Base-by-base conservation (phyloP, 2,888 invertebrate genomes). In the Macrosiphum euphorbiae region DNA sequence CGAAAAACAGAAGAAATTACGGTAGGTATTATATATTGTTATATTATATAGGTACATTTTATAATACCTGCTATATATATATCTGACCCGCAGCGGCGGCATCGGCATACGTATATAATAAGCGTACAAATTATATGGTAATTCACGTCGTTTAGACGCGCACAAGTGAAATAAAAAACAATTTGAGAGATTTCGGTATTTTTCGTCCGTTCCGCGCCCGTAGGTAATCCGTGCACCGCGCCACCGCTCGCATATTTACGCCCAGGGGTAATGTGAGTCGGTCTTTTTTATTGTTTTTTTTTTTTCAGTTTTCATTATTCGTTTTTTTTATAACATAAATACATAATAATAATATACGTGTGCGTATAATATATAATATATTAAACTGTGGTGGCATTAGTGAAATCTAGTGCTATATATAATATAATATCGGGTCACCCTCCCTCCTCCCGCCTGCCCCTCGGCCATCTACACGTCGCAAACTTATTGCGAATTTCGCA, bases 101-200 rank as follows among this genome's bases (percentile, higher is more conserved):
- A n/a, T 44, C n/a, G 67, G 61, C 28, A 44, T 35, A 78, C 35
- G 78, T 78, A 67, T n/a, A n/a, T 84, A 41, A 85, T 85, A 58
- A 55, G 84, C 44, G 67, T 47, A 85, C 88, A 90, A 85, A 93
- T 93, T 90, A 90, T 93, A 93, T 85, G 93, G 89, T 93, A 90
- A 93, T 90, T 93, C 93, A 85, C 93, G 84, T 90, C 93, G 88
- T 85, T 85, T 93, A 89, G 88, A 85, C 89, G 55, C 35, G 92
- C 84, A 90, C 88, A 93, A 89, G 92, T 92, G 88, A 13, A 92
- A 88, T 88, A 88, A 92, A 92, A 92, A 92, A 92, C 88, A 88
- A 92, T 88, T 92, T 92, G 41, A 92, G 88, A 92, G 78, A 88
- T 52, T 50, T 47, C 50, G 8, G 41, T 35, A 8, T 86, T 89